phyloP scores from a whole-genome alignment of 2,888 invertebrate species.

The Mamestra brassicae region DNA sequence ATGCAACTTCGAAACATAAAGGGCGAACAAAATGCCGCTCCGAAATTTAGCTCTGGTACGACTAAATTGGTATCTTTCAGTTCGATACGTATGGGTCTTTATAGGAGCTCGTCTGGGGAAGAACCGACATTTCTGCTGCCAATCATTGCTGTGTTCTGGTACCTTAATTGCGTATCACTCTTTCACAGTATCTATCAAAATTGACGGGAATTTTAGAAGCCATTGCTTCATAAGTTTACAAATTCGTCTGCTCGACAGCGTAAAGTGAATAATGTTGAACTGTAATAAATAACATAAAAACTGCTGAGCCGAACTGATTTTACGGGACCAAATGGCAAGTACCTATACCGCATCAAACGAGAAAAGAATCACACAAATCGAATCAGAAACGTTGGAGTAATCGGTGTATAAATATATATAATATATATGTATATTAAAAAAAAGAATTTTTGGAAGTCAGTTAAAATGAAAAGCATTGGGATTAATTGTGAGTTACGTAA shows the following conservation, averaged over 20 bases:
- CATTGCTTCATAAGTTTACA: not conserved
- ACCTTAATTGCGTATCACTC: not conserved
- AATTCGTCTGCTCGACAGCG: not conserved
- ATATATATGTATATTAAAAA: too few relatives aligned
- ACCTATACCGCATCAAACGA: too few relatives aligned
- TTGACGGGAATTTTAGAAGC: not conserved
- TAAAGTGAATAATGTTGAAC: not conserved
- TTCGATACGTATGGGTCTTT: not conserved
- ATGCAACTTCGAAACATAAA: slow-evolving; percentile 27
- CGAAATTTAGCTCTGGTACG: slow-evolving; percentile 5
- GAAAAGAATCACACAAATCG: too few relatives aligned
- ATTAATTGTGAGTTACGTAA: too few relatives aligned
- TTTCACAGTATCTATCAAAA: not conserved
- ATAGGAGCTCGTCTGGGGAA: not conserved
- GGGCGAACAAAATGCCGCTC: slow-evolving; percentile 30
- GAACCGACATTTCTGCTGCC: not conserved
- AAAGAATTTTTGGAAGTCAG: too few relatives aligned
- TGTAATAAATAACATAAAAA: not conserved
- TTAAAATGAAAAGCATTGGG: too few relatives aligned
- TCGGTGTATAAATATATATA: too few relatives aligned
- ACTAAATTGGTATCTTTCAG: slow-evolving; percentile 16
- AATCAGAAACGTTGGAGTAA: too few relatives aligned
- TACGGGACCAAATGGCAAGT: too few relatives aligned
- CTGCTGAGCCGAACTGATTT: too few relatives aligned
- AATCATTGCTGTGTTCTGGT: not conserved